Percentiles rank a stretch among this genome's conserved stretches.
Evolutionary conservation across 2,113 vertebrate species (phyloP).

Genomic region (Gallinago undulata): DNA sequence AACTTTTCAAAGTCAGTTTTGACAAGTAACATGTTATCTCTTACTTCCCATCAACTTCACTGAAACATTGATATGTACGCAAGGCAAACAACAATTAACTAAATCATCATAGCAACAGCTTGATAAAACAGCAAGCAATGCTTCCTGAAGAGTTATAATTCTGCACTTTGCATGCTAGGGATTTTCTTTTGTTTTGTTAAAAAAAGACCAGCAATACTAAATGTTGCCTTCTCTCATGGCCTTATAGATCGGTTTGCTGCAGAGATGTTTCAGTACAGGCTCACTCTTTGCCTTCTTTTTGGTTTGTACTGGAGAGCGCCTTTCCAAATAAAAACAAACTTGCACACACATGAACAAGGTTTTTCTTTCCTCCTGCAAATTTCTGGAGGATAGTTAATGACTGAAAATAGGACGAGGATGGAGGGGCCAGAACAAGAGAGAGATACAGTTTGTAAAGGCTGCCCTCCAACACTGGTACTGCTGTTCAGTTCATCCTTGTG

Average conservation of each 20-base stretch:
- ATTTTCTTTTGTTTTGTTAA: background rate
- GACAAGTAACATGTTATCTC: background rate
- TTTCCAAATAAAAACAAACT: constrained; percentile 1
- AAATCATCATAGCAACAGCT: background rate
- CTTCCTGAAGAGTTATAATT: background rate
- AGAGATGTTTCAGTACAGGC: background rate
- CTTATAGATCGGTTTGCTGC: background rate
- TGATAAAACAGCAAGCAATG: constrained; percentile 13
- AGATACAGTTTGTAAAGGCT: constrained; percentile 47
- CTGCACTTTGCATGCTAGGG: background rate
- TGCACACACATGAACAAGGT: background rate
- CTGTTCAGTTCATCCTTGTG: constrained; percentile 45
- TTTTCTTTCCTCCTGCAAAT: background rate
- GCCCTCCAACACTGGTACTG: background rate
- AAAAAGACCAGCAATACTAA: background rate
- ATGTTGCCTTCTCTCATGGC: background rate
- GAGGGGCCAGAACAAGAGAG: background rate
- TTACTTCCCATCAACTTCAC: background rate
- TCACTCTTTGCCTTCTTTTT: background rate
- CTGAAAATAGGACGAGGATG: background rate
- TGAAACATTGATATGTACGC: background rate
- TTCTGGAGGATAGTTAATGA: background rate
- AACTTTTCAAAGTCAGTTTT: constrained; percentile 28
- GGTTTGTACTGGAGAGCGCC: background rate
- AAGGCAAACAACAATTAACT: background rate